A percentile compares a stretch with the other conserved stretches of the same genome.
phyloP scores from a whole-genome alignment of 2,888 invertebrate species.

The Hanleya hanleyi region DNA sequence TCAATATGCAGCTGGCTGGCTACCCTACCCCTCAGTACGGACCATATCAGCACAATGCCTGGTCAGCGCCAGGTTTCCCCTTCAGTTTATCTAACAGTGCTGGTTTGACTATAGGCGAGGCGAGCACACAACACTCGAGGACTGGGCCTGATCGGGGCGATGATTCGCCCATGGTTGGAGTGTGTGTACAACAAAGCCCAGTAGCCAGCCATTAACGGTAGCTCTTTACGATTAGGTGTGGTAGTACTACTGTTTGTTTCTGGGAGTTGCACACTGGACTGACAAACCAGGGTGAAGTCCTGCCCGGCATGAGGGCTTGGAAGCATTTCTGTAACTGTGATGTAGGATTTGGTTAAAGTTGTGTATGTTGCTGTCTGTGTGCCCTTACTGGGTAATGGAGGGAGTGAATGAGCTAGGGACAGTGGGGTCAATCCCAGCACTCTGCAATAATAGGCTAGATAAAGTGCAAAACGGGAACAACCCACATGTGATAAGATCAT shows the following conservation, averaged over 20 bases:
- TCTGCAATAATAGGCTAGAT: no score
- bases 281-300: no score
- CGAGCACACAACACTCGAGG: constrained; percentile 41
- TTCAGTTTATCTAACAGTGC: constrained; percentile 42
- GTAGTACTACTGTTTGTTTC: no score
- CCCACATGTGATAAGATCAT: no score
- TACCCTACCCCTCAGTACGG: constrained; percentile 50
- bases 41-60: constrained; percentile 52
- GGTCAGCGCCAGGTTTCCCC: constrained; percentile 56
- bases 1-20: constrained; percentile 72
- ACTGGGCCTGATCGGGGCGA: constrained; percentile 74
- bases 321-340: neutral
- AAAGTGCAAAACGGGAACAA: no score
- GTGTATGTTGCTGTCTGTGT: neutral
- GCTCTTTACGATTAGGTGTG: neutral
- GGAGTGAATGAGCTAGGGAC: no score
- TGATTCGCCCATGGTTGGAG: constrained; percentile 89
- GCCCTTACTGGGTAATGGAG: no score
- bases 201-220: constrained; percentile 86
- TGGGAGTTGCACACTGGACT: no score
- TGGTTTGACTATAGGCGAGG: neutral
- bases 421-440: no score
- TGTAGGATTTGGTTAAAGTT: neutral
- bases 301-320: no score
- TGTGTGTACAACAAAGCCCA: constrained; percentile 93